These are phyloP conservation scores for Steromphala cineraria DNA, from an alignment of 2,888 invertebrate species.

Conservation along the genomic window DNA sequence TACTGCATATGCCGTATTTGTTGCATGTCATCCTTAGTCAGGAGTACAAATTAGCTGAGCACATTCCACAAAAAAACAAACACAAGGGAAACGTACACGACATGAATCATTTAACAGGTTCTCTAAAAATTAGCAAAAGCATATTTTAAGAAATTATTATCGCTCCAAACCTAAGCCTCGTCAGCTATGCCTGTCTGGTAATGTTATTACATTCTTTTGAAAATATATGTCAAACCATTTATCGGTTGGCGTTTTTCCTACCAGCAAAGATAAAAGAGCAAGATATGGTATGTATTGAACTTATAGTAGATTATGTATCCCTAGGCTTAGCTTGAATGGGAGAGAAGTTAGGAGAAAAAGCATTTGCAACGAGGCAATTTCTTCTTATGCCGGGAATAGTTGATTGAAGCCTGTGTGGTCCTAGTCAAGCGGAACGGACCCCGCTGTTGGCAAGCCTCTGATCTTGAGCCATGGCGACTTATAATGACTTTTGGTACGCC, in stretches of 20 bases:
- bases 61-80: too few relatives aligned
- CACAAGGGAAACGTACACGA: too few relatives aligned
- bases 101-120: too few relatives aligned
- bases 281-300: slow-evolving; percentile 14
- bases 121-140: too few relatives aligned
- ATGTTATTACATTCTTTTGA: slow-evolving; percentile 14
- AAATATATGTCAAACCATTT: slow-evolving; percentile 2
- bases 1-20: too few relatives aligned
- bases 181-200: background rate
- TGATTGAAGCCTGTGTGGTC: slow-evolving; percentile 19
- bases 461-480: slow-evolving; percentile 14
- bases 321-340: background rate
- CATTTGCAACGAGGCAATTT: background rate
- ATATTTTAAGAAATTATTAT: too few relatives aligned
- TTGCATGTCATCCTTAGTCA: too few relatives aligned
- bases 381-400: background rate
- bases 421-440: slow-evolving; percentile 6
- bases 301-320: slow-evolving; percentile 10
- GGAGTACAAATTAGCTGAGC: too few relatives aligned
- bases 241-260: background rate
- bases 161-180: too few relatives aligned
- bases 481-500: background rate
- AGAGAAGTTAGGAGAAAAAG: background rate
- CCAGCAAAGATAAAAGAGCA: background rate
- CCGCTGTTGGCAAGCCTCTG: background rate